Evolutionary conservation across 2,113 vertebrate species (phyloP), one percentile per base, ranked within the genome.

Genomic region (Cyprinodon variegatus): DNA sequence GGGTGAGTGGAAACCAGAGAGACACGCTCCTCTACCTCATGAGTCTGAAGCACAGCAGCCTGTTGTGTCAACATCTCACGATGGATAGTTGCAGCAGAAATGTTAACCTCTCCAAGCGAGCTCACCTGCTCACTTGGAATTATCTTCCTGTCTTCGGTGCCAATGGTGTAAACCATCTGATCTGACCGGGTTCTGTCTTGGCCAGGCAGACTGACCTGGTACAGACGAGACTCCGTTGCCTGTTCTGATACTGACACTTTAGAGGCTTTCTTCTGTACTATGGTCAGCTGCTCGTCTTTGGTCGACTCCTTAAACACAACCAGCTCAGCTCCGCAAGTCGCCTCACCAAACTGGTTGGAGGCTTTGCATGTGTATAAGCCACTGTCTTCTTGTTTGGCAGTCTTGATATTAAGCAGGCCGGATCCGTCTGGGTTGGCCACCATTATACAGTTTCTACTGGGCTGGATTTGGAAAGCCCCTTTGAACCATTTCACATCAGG

Each of bases 281-380:
- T 29, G 2, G 83, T 84, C 43, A 88, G 61, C 41, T 93, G 84
- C 41, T 93, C 80, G 22, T 84, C 87, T 68, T 80, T 89, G 50
- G 83, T 67, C 0, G 88, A 61, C 75, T 95, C 93, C 50, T 53
- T 87, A 38, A 94, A 81, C 14, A 97, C 95, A 12, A 93, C 80
- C 10, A 98, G 92, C 84, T 98, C 95, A 61, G 95, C 95, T 14
- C 93, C 93, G 76, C 94, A 95, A 0, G 89, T 79, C 1, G 92
- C 92, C 76, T 96, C 93, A 0, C 97, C 97, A 87, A 95, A 94
- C 5, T 60, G 11, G 12, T 94, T 98, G 68, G 92, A 74, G 0
- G 95, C 96, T 85, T 86, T 95, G 78, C 96, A 98, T 0, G 81
- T 82, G 20, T 97, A 97, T 65, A 96, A 78, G 7, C 96, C 97